Base-by-base conservation (phyloP, 2,888 invertebrate genomes). In the Pristionchus maxplancki region DNA sequence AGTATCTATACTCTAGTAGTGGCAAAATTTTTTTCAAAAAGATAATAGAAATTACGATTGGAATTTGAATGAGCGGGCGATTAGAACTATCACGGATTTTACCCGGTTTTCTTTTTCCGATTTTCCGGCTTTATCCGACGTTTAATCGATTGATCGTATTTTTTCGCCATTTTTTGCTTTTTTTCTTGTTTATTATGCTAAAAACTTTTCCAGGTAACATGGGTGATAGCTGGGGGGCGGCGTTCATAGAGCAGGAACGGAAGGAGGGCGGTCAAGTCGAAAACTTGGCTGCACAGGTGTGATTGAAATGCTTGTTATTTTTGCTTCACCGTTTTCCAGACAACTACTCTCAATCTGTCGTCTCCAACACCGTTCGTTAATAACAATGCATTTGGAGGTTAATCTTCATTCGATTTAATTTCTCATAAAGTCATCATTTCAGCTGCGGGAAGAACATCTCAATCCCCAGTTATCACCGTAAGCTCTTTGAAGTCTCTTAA, bases 321-420 rank as follows among this genome's bases (percentile, higher is more conserved):
- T 1, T 50, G n/a, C 6, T 82, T 50, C 84, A 37, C 37, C 37
- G 20, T 20, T 84, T 62, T 17, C n/a, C n/a, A 84, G 58, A 62
- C n/a, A 34, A 44, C 34, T 3, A n/a, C 62, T 24, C 62, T 84
- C 62, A 37, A 62, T 34, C 15, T 37, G 17, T 37, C 37, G 58
- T 34, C 62, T 15, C 62, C 84, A 13, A 84, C 84, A 24, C 53
- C 58, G 8, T 84, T 84, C 62, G 62, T 84, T 13, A 84, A 84
- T 37, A 84, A 84, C 40, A 84, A 84, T 67, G 67, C 86, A 67
- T 86, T 86, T 48, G 86, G 86, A 67, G 67, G 67, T 86, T 24
- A 5, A 24, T 24, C 8, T 6, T 34, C 20, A 58, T 50, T 50
- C 28, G 13, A 5, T 40, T 40, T 74, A 13, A 5, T 20, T 40